Evolutionary conservation across 2,113 vertebrate genomes (phyloP), one percentile per base, ranked within the genome.

Genomic region (Tamias sibiricus): DNA sequence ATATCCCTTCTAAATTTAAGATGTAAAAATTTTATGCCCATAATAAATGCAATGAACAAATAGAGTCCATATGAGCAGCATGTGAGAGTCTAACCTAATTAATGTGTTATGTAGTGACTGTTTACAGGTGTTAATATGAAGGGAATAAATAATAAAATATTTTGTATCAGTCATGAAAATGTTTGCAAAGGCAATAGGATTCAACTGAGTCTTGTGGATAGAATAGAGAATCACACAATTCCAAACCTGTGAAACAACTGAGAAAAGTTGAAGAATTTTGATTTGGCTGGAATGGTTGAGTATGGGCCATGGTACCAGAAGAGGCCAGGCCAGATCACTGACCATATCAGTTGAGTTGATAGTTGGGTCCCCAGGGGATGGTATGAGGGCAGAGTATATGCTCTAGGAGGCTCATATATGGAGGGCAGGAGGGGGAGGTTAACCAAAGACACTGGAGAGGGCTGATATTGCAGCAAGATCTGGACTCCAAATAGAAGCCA

Each of bases 151-250:
- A 47, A 20, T 76, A 82, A 96, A 66, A 40, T 19, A 30, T 59
- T 95, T 89, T 90, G 35, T 80, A n/a, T 74, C 80, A 74, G 83
- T 94, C n/a, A 66, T 81, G 42, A 87, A 82, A 62, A 32, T 91
- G 24, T 96, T 94, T 95, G 64, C 79, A 75, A 91, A 80, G 52
- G 83, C 71, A 86, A 11, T 57, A 49, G 37, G 28, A 92, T 92
- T 85, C 75, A 71, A 89, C 49, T 69, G 12, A 91, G n/a, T 16
- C 3, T 79, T 9, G 35, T 62, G n/a, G 59, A 35, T 71, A 5
- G 49, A 10, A 22, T 71, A 71, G 83, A 17, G 59, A 87, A 54
- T 44, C 79, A 71, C 59, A 75, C 5, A 44, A 57, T 82, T 91
- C 17, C 59, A 92, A 66, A 71, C 75, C 42, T 62, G 49, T 87